A percentile compares a stretch with the other conserved stretches of the same genome.
Conservation (phyloP, 2,888 invertebrate species). For the Hydroisotoma schaefferi region DNA sequence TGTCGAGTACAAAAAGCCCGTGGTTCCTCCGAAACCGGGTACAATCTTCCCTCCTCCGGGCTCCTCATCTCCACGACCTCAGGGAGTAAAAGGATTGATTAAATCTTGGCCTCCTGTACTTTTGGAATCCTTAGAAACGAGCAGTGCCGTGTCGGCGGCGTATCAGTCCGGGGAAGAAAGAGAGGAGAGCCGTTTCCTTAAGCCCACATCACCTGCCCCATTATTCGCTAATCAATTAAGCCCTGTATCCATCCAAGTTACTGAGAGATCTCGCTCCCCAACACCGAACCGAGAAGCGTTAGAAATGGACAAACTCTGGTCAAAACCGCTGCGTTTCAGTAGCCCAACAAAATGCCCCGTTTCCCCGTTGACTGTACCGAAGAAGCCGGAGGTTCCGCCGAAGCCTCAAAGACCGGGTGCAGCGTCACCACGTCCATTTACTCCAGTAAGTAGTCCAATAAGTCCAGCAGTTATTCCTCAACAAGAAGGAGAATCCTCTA, state of each 20-base stretch:
- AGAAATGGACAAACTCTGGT: conserved; percentile 68
- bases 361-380: conserved; percentile 35
- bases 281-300: conserved; percentile 64
- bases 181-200: neutral
- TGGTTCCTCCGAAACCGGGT: conserved; percentile 14
- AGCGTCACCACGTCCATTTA: neutral
- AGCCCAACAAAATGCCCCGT: conserved; percentile 25
- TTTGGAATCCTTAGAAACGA: neutral
- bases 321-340: conserved; percentile 50
- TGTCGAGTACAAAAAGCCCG: conserved; percentile 10
- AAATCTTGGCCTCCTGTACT: conserved; percentile 22
- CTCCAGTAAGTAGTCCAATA: neutral
- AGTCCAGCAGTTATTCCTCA: neutral
- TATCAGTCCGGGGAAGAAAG: neutral
- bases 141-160: neutral
- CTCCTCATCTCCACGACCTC: neutral
- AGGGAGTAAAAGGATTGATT: neutral
- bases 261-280: conserved; percentile 49
- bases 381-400: conserved; percentile 53
- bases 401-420: conserved; percentile 39
- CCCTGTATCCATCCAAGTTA: conserved; percentile 9
- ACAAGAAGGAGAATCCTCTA: conserved; percentile 1
- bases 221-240: conserved; percentile 8
- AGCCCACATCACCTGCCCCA: neutral
- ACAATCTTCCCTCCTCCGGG: neutral